Conservation (phyloP, 2,888 invertebrate species). For the Deilephila elpenor region DNA sequence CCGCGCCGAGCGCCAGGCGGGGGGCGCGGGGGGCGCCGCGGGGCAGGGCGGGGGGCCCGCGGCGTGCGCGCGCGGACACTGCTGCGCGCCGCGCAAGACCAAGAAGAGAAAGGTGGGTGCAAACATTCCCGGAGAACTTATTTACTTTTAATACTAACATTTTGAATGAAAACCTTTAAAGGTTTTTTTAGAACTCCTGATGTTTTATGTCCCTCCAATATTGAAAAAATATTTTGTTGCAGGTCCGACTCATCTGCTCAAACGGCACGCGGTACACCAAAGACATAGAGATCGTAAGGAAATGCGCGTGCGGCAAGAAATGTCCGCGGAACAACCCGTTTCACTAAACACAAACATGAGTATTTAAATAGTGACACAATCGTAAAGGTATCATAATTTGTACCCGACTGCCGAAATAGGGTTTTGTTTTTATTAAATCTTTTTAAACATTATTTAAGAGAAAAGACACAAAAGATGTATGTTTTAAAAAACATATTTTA, state of each 20-base stretch:
- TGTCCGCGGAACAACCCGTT: conserved; percentile 79
- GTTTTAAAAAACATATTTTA: no score
- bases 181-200: no score
- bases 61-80: conserved; percentile 89
- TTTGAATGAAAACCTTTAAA: no score
- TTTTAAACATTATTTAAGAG: no score
- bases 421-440: no score
- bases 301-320: conserved; percentile 97
- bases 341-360: conserved; percentile 50
- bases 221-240: conserved; percentile 45
- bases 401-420: no score
- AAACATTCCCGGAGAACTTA: neutral
- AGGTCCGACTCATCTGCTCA: conserved; percentile 95
- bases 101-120: conserved; percentile 94
- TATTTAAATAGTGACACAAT: conserved; percentile 1
- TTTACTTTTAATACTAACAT: no score
- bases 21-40: conserved; percentile 91
- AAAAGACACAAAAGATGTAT: no score
- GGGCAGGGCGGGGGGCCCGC: conserved; percentile 82
- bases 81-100: conserved; percentile 96
- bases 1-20: conserved; percentile 87
- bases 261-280: conserved; percentile 97
- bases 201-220: no score
- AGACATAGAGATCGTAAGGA: conserved; percentile 97
- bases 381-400: neutral